These are phyloP conservation scores for Montipora foliosa DNA, from an alignment of 64 coral and sea anemone genomes.

Conservation along the genomic window DNA sequence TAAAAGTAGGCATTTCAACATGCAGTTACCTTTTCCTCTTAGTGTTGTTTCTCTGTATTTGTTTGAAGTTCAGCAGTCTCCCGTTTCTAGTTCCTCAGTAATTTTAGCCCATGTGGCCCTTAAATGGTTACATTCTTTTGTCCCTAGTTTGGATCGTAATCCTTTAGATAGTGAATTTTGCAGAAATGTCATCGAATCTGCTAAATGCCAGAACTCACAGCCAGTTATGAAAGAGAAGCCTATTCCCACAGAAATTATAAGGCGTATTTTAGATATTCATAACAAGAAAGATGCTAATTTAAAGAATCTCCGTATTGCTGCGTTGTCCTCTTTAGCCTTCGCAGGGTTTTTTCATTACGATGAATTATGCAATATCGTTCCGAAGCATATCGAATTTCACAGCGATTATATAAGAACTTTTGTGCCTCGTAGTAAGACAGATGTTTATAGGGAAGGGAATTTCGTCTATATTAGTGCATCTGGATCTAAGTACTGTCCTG, in stretches of 20 bases:
- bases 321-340: conserved; percentile 46
- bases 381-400: conserved; percentile 12
- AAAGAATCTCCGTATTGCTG: conserved; percentile 31
- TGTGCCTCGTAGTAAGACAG: conserved; percentile 34
- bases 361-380: conserved; percentile 17
- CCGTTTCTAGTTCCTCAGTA: no score
- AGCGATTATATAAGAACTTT: conserved; percentile 40
- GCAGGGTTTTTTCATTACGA: conserved; percentile 15
- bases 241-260: conserved; percentile 24
- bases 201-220: conserved; percentile 20
- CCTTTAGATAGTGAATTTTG: conserved; percentile 50
- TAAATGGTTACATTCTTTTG: no score
- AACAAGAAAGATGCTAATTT: background rate
- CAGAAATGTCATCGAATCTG: conserved; percentile 50
- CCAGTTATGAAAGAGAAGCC: conserved; percentile 37
- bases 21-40: no score
- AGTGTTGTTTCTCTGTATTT: background rate
- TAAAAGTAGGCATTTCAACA: conserved; percentile 26
- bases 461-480: conserved; percentile 25
- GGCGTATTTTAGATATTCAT: conserved; percentile 12
- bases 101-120: no score
- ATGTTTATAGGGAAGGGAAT: conserved; percentile 61
- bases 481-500: conserved; percentile 16
- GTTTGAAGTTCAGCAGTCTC: no score
- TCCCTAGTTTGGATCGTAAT: no score